These are phyloP conservation scores for Urocolius indicus DNA, from an alignment of 2,113 vertebrate genomes.

Conservation along the genomic window DNA sequence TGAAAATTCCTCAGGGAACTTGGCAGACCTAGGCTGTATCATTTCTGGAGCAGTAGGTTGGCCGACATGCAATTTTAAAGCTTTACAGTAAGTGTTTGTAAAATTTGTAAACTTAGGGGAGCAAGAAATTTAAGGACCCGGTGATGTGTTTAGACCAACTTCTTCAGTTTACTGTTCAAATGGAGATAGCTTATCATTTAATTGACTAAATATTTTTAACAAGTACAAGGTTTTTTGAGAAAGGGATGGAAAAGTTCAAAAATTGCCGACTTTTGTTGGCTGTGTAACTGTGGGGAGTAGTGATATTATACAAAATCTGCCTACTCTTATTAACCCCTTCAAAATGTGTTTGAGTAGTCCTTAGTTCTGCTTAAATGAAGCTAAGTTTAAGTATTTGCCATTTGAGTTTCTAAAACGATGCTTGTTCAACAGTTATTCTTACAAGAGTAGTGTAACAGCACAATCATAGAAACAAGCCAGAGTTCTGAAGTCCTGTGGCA, in stretches of 20 bases:
- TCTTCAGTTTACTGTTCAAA: background rate
- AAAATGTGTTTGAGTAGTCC: background rate
- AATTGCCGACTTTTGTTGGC: background rate
- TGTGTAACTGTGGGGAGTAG: background rate
- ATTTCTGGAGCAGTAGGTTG: background rate
- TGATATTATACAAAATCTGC: background rate
- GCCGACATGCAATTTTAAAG: background rate
- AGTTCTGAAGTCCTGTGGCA: background rate
- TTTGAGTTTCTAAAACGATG: background rate
- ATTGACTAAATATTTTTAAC: background rate
- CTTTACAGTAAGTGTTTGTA: background rate
- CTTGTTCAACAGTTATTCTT: background rate
- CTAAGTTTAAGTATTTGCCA: background rate
- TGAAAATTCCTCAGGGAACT: constrained; percentile 33
- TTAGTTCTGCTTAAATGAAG: background rate
- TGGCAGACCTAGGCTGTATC: constrained; percentile 33
- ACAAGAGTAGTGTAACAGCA: background rate
- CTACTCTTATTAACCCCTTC: background rate
- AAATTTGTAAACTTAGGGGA: background rate
- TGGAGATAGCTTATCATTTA: background rate
- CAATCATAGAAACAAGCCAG: background rate
- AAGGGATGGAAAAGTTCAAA: background rate
- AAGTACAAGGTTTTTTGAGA: background rate
- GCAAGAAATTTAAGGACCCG: background rate
- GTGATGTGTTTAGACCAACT: background rate